Evolutionary conservation across 2,113 vertebrate genomes (phyloP), one percentile per base, ranked within the genome.

Genomic region (Egretta garzetta): DNA sequence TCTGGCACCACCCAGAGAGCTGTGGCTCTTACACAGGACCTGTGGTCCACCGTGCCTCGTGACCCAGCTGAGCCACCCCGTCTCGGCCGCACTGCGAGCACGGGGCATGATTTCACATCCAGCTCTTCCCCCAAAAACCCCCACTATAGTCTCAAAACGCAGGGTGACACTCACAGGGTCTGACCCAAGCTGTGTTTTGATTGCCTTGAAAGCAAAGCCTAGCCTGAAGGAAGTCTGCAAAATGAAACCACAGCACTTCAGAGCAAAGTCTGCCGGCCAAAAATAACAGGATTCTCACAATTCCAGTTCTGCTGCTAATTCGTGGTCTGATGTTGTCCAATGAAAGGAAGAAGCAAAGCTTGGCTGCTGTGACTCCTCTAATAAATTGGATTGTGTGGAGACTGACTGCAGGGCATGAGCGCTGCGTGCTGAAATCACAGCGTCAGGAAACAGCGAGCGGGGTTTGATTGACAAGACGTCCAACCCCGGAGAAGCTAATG

Each of bases 311-410:
- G 89, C 86, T 93, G 58, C 96, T 97, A 93, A 91, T 95, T 95
- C 27, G 1, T 23, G 66, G 28, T 47, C 73, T 94, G 88, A 71
- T 86, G 53, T 87, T 84, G 80, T 62, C 91, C 84, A 86, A 26
- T 77, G 77, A 90, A 91, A 95, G 71, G 80, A 90, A 95, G 89
- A 76, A 90, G 93, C 79, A 66, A 77, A 85, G 88, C 88, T 70
- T 86, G 74, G 91, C 91, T 95, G 88, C 86, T 97, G 2, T 86
- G 86, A 80, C 84, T 96, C 77, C 60, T 95, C 66, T 88, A 80
- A 95, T 91, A 95, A 96, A 97, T 97, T 95, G 95, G 94, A 96
- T 96, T 97, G 94, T 91, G 93, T 88, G 77, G 89, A 94, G 97
- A 77, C 84, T 91, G 95, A 93, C 97, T 93, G 95, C 97, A 93